These are phyloP conservation scores for Masnerella sp. DNA, from an alignment of 2,888 invertebrate genomes.

Conservation along the genomic window DNA sequence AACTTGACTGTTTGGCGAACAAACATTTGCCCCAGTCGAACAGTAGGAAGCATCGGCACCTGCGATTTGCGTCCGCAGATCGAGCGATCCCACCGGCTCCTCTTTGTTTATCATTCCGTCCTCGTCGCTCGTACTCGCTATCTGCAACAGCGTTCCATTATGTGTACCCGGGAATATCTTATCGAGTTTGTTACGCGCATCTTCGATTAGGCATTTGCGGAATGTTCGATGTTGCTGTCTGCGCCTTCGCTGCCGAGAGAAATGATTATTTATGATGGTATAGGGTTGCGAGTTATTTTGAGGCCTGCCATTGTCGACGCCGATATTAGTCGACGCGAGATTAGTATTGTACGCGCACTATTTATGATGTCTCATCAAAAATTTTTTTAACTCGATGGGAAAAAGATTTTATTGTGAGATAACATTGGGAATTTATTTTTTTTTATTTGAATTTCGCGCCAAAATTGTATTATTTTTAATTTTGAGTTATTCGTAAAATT, in stretches of 20 bases:
- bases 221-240: slow-evolving; percentile 59
- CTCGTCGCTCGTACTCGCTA: slow-evolving; percentile 38
- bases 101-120: slow-evolving; percentile 51
- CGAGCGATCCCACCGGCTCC: slow-evolving; percentile 49
- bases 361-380: neutral
- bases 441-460: too few relatives aligned
- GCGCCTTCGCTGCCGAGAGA: slow-evolving; percentile 45
- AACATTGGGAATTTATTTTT: too few relatives aligned
- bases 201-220: slow-evolving; percentile 61
- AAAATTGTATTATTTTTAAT: too few relatives aligned
- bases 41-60: slow-evolving; percentile 59
- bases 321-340: slow-evolving; percentile 20
- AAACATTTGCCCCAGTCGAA: too few relatives aligned
- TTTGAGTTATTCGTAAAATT: too few relatives aligned
- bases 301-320: slow-evolving; percentile 43
- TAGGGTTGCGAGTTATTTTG: slow-evolving; percentile 47
- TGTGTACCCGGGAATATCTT: slow-evolving; percentile 58
- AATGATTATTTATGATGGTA: slow-evolving; percentile 55
- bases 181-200: slow-evolving; percentile 60
- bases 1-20: too few relatives aligned
- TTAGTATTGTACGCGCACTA: neutral
- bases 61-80: slow-evolving; percentile 58
- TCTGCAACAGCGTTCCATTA: slow-evolving; percentile 54
- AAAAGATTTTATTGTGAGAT: too few relatives aligned
- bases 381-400: too few relatives aligned